Percentiles rank a stretch among this genome's conserved stretches.
These are phyloP conservation scores for Rhinichthys klamathensis DNA, from an alignment of 2,113 vertebrate genomes.

Conservation along the genomic window DNA sequence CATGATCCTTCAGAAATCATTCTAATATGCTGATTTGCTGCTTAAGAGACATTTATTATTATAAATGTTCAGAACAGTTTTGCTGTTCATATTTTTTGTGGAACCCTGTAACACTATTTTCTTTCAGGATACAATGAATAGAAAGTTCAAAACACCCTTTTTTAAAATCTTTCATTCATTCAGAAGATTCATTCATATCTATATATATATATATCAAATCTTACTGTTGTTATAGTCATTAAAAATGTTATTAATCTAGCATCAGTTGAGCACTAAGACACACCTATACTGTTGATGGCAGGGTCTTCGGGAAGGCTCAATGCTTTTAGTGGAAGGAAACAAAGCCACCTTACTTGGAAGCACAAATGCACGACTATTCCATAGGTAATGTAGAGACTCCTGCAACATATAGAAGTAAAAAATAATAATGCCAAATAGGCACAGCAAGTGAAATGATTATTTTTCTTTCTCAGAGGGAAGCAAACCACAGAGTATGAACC, in stretches of 20 bases:
- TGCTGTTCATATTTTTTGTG: too few species aligned
- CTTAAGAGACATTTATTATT: too few species aligned
- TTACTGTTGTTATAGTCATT: too few species aligned
- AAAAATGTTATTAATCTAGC: not conserved
- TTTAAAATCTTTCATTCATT: too few species aligned
- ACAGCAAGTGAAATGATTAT: not conserved
- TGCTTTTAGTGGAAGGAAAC: constrained; percentile 85
- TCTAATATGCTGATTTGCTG: too few species aligned
- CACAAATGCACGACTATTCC: constrained; percentile 82
- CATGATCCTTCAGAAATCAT: too few species aligned
- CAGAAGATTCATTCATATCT: too few species aligned
- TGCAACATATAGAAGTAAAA: not conserved
- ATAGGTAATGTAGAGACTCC: constrained; percentile 70
- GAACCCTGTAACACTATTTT: too few species aligned
- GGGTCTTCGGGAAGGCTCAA: constrained; percentile 84
- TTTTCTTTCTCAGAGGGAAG: constrained; percentile 73
- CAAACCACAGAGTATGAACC: constrained; percentile 78
- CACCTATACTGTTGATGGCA: constrained; percentile 54
- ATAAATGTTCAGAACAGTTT: not conserved
- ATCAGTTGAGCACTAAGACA: not conserved
- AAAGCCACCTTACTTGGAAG: constrained; percentile 81
- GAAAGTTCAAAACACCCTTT: too few species aligned
- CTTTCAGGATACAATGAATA: too few species aligned
- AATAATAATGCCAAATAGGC: not conserved
- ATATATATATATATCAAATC: too few species aligned